Conservation (phyloP, 2,113 vertebrate genomes). For the Aythya baeri region DNA sequence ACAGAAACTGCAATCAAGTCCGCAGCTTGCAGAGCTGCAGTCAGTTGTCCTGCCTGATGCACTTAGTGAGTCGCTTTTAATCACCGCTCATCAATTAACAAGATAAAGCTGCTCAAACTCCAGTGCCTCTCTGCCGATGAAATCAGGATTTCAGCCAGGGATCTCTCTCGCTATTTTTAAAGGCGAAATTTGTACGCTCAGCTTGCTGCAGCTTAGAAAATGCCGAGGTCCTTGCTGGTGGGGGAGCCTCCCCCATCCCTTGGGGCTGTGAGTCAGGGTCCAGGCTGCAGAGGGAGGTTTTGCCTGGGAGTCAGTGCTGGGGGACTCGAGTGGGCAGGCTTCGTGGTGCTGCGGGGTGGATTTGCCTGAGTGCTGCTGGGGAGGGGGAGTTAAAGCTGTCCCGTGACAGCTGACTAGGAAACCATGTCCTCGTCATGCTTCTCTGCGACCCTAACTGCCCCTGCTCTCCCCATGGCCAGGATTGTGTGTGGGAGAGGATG, state of each 20-base stretch:
- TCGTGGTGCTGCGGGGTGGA: not conserved
- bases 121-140: not conserved
- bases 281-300: not conserved
- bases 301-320: not conserved
- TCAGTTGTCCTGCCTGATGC: not conserved
- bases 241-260: not conserved
- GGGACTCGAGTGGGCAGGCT: not conserved
- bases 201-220: not conserved
- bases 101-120: not conserved
- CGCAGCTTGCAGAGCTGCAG: not conserved
- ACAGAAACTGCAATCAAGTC: not conserved
- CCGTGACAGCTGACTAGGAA: not conserved
- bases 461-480: not conserved
- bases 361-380: not conserved
- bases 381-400: not conserved
- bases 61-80: not conserved
- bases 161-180: not conserved
- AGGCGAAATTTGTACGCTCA: not conserved
- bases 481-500: accelerated
- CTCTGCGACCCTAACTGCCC: not conserved
- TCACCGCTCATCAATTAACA: not conserved
- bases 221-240: not conserved
- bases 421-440: not conserved
- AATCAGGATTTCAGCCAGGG: not conserved
- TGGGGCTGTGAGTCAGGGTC: not conserved